Base-by-base conservation (phyloP, 2,888 invertebrate species). In the Elegia similella region DNA sequence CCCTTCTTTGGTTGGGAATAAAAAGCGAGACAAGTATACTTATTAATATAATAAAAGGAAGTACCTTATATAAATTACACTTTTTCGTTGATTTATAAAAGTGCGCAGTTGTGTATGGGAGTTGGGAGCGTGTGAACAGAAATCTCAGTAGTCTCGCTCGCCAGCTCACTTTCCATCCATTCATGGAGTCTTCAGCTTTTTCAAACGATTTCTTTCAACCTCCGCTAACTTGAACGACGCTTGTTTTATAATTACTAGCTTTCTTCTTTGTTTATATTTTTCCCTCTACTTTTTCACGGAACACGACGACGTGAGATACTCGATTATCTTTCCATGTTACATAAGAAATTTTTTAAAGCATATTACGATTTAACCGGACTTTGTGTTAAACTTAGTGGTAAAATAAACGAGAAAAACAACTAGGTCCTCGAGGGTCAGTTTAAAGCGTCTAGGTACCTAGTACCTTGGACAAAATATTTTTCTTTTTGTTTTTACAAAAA, bases 81-180 rank as follows among this genome's bases (percentile, higher is more conserved):
- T 38, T 50, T 50, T 50, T 50, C 38, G 72, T 73, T 76, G 76
- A 76, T 81, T 79, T 79, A 78, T 73, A 75, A 73, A 72, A 67
- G 72, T 57, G 68, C 63, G 59, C 67, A 68, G 63, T 70, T 70
- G 68, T 61, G 66, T n/a, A n/a, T n/a, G n/a, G n/a, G n/a, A n/a
- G n/a, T n/a, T 76, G 74, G 76, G 75, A 82, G 78, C 88, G 90
- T 89, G 90, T 79, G 90, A 90, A 89, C 86, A 83, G 85, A 89
- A 88, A 85, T 76, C 76, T 65, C 80, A 66, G 70, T 70, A 70
- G 77, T 78, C 81, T 84, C 76, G 83, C 76, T 78, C 71, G 79
- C 69, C 80, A 80, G 78, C 83, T 86, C 82, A 86, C 90, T 91
- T 90, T 89, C 90, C 88, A 88, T 76, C 89, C 90, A 90, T 90